Evolutionary conservation across 92 coral and sea anemone species (phyloP), one percentile per base, ranked within the genome.

Genomic region (Zoanthus gigantus): DNA sequence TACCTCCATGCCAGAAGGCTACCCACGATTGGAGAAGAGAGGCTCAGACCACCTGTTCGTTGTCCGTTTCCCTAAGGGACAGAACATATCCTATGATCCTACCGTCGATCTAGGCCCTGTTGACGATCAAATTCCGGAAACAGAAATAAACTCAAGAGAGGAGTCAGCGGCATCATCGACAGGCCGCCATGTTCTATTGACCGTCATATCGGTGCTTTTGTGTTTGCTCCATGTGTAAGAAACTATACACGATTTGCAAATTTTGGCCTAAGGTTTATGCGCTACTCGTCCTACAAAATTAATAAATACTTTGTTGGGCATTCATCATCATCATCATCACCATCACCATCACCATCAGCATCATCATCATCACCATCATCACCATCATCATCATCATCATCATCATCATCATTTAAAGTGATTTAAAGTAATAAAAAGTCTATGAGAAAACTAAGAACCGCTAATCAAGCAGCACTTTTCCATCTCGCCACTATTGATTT

Each of bases 41-140:
- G 74, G 74, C 46, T 12, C 34, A 0, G 7, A 69, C 74, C 30
- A 69, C 46, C 17, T 69, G 74, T 69, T 69, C 12, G 15, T 69
- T 16, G 46, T 69, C 8, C 74, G 74, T 69, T 69, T 69, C 34
- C 74, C 74, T 69, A 69, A 69, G 31, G 74, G 74, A 11, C 74
- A 69, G 17, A 69, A 69, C 74, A 69, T 69, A 11, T 69, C 74
- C 74, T 69, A 69, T 44, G 74, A 69, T 11, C 74, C 74, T 2
- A 69, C 74, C 46, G 34, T 69, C 11, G 74, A 69, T 29, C 74
- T 69, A 6, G 31, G 74, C 46, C 74, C 74, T 4, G 74, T 69
- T 34, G 74, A 69, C n/a, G 42, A 34, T 13, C 45, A 29, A 10
- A 6, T 31, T 13, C 17, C 74, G 16, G 45, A 69, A 23, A 18